phyloP scores from a whole-genome alignment of 1,140 invertebrate species.

The Spodoptera litura region DNA sequence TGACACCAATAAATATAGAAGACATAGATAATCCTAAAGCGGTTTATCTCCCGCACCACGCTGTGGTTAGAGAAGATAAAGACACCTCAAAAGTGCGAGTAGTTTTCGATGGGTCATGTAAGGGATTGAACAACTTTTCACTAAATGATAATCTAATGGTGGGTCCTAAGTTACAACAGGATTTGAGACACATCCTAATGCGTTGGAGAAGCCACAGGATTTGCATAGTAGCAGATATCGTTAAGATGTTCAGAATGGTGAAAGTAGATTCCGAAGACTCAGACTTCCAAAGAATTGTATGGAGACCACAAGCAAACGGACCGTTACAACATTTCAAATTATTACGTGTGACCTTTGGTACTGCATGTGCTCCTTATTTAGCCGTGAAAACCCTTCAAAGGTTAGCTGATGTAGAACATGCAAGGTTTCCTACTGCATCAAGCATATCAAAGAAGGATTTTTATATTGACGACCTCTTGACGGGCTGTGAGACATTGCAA shows the following conservation, averaged over 20 bases:
- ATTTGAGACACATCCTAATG: constrained; percentile 59
- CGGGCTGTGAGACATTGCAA: constrained; percentile 57
- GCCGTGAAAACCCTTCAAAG: constrained; percentile 62
- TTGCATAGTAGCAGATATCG: constrained; percentile 70
- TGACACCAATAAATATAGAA: constrained; percentile 37
- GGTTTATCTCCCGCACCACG: constrained; percentile 29
- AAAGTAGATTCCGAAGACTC: constrained; percentile 48
- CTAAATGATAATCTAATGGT: constrained; percentile 47
- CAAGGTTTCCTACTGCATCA: constrained; percentile 47
- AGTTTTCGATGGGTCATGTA: constrained; percentile 44
- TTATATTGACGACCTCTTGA: constrained; percentile 63
- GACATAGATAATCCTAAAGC: constrained; percentile 36
- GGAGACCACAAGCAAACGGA: constrained; percentile 51
- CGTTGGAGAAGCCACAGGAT: constrained; percentile 69
- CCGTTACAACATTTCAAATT: constrained; percentile 43
- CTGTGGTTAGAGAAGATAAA: no score
- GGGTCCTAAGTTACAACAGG: constrained; percentile 60
- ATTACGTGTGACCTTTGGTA: constrained; percentile 68
- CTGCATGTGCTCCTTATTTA: constrained; percentile 60
- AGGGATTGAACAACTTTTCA: constrained; percentile 26
- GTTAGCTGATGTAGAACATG: constrained; percentile 62
- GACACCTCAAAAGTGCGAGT: constrained; percentile 32
- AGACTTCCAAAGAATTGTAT: constrained; percentile 69
- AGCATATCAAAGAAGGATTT: constrained; percentile 53
- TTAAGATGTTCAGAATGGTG: constrained; percentile 73